phyloP scores from a whole-genome alignment of 2,888 invertebrate genomes.

The Drosophila putrida region DNA sequence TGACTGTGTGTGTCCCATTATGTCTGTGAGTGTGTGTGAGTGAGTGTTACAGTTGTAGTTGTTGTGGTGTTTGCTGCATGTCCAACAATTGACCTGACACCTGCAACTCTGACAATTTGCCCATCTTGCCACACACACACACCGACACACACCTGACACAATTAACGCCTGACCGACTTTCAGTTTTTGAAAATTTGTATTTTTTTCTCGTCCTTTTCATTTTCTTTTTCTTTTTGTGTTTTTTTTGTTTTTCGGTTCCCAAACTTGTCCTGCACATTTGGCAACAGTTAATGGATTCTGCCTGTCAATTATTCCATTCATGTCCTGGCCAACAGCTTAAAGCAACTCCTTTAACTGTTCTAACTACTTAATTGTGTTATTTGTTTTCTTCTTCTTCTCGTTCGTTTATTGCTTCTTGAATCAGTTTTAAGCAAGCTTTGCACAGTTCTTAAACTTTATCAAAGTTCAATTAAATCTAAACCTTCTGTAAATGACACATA shows the following conservation, averaged over 20 bases:
- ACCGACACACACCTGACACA: conserved; percentile 31
- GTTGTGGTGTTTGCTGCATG: conserved; percentile 37
- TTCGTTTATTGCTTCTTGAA: background rate
- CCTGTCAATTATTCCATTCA: conserved; percentile 9
- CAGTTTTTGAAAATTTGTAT: conserved; percentile 2
- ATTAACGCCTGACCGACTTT: conserved; percentile 41
- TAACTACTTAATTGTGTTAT: conserved; percentile 17
- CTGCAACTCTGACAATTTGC: conserved; percentile 24
- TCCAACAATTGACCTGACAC: conserved; percentile 41
- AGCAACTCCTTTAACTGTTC: conserved; percentile 9
- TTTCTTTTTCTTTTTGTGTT: background rate
- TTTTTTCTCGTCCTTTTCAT: background rate
- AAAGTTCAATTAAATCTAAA: background rate
- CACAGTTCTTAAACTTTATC: conserved; percentile 13
- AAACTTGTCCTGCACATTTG: conserved; percentile 12
- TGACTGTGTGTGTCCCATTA: background rate
- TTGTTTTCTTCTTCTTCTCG: background rate
- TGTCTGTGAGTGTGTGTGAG: background rate
- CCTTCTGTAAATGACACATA: too few relatives aligned
- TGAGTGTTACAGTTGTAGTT: background rate
- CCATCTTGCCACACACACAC: conserved; percentile 10
- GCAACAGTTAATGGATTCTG: conserved; percentile 23
- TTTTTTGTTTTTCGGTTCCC: background rate
- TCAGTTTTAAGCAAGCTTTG: conserved; percentile 3
- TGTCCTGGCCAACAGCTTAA: conserved; percentile 8